Conservation (phyloP, 2,888 invertebrate species). For the Drosophila bunnanda region DNA sequence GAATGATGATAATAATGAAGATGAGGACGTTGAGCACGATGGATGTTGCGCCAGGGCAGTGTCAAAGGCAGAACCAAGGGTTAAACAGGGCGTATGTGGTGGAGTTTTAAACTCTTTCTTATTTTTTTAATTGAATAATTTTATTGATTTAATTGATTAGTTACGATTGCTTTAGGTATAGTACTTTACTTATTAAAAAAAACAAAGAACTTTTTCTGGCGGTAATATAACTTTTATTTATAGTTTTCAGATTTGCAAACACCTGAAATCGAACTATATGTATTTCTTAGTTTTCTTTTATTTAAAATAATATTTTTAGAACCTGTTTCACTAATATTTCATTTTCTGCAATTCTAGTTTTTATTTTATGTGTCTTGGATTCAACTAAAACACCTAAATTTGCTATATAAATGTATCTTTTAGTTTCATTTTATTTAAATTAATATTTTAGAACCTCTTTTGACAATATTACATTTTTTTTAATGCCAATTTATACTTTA, state of each 20-base stretch:
- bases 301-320: not conserved
- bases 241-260: not conserved
- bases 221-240: too few relatives aligned
- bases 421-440: too few relatives aligned
- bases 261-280: not conserved
- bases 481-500: not conserved
- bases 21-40: constrained; percentile 20
- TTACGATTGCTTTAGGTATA: too few relatives aligned
- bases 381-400: too few relatives aligned
- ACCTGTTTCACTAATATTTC: not conserved
- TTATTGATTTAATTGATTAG: not conserved
- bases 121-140: not conserved
- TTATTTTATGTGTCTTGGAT: too few relatives aligned
- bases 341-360: too few relatives aligned
- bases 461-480: not conserved
- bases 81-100: constrained; percentile 11
- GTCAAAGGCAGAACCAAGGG: constrained; percentile 45
- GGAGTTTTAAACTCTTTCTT: not conserved
- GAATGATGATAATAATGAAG: constrained; percentile 36
- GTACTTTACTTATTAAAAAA: too few relatives aligned
- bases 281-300: not conserved
- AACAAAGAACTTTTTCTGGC: too few relatives aligned
- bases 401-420: too few relatives aligned
- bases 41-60: constrained; percentile 70
- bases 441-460: too few relatives aligned